phyloP scores from a whole-genome alignment of 2,797 vertebrate genomes.

The Meda fulgida region DNA sequence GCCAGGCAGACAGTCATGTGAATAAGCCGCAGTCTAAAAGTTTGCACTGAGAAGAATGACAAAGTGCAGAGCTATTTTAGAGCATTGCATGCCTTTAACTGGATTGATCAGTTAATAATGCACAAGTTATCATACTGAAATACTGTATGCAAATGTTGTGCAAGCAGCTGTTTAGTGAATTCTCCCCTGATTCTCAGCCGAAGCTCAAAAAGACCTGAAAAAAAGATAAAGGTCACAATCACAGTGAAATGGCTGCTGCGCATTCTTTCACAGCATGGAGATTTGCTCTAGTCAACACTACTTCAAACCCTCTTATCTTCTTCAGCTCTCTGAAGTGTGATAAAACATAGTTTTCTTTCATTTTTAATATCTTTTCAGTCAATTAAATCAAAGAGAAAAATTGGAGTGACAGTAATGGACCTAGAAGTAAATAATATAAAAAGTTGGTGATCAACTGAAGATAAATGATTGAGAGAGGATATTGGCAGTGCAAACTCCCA shows the following conservation, averaged over 20 bases:
- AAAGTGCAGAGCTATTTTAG: neutral
- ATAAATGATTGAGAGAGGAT: neutral
- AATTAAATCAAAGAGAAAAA: neutral
- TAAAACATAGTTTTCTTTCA: neutral
- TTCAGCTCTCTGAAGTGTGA: neutral
- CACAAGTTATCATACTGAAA: neutral
- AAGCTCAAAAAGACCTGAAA: neutral
- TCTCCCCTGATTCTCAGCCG: neutral
- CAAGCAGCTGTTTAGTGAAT: neutral
- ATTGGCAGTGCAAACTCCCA: neutral
- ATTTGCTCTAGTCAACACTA: constrained; percentile 8
- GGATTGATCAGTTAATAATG: neutral
- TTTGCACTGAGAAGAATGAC: neutral
- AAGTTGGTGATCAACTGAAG: neutral
- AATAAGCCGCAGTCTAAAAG: neutral
- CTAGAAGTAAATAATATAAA: neutral
- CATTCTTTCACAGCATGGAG: constrained; percentile 32
- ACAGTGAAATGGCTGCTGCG: neutral
- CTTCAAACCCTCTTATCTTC: neutral
- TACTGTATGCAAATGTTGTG: neutral
- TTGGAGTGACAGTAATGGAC: neutral
- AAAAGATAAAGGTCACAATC: neutral
- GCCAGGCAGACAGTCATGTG: neutral
- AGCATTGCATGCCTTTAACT: neutral
- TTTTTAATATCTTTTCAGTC: neutral